phyloP scores from a whole-genome alignment of 1,140 invertebrate genomes.

The Dufourea novaeangliae region DNA sequence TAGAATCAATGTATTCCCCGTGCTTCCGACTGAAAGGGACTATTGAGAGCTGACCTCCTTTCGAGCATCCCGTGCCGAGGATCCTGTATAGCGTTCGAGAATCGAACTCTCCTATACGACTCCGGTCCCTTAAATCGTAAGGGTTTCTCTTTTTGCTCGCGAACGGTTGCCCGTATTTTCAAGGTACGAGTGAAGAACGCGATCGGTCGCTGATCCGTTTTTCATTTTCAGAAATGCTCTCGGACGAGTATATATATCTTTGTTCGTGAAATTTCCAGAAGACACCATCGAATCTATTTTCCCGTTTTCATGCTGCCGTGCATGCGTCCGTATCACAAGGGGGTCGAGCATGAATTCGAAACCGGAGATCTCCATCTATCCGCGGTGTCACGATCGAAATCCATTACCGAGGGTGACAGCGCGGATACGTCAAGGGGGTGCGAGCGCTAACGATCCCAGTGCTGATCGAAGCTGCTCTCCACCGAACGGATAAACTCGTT shows the following conservation, averaged over 20 bases:
- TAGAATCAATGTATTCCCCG: constrained; percentile 16
- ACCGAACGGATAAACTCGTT: constrained; percentile 29
- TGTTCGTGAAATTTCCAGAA: no score
- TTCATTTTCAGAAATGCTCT: background rate
- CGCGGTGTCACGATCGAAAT: constrained; percentile 8
- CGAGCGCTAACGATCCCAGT: constrained; percentile 17
- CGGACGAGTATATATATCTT: no score
- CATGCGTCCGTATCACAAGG: no score
- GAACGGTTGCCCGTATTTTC: background rate
- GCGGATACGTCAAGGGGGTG: constrained; percentile 5
- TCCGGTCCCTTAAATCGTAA: background rate
- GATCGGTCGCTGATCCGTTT: background rate
- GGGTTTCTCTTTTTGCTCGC: background rate
- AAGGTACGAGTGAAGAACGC: background rate
- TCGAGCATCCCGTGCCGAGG: constrained; percentile 11
- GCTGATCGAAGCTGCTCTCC: background rate
- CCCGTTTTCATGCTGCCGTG: no score
- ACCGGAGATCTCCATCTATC: background rate
- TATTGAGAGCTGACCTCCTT: constrained; percentile 35
- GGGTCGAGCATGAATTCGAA: no score
- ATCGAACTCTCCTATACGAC: constrained; percentile 5
- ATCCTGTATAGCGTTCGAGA: background rate
- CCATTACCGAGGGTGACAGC: constrained; percentile 24
- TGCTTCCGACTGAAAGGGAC: constrained; percentile 10
- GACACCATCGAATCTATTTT: no score